These are phyloP conservation scores for Coenonympha arcania DNA, from an alignment of 2,888 invertebrate genomes.

Conservation along the genomic window DNA sequence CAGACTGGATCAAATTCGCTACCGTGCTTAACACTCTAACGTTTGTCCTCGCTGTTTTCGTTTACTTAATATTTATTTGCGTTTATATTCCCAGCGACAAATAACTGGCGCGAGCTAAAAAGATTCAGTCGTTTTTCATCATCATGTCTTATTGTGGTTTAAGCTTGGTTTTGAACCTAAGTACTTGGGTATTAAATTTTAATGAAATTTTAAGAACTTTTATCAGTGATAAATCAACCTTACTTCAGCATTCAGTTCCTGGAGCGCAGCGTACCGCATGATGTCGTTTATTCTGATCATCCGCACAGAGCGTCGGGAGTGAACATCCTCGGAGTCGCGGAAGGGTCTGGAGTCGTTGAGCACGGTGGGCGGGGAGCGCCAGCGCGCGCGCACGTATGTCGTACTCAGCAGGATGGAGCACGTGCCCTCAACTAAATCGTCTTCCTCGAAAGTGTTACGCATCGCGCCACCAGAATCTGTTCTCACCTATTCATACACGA, in stretches of 20 bases:
- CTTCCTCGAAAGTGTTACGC: constrained; percentile 58
- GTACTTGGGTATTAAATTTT: too few relatives aligned
- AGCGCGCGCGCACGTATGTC: constrained; percentile 55
- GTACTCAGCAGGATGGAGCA: constrained; percentile 48
- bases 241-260: constrained; percentile 61
- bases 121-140: too few relatives aligned
- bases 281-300: constrained; percentile 64
- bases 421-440: constrained; percentile 47
- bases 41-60: constrained; percentile 45
- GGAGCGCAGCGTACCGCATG: constrained; percentile 52
- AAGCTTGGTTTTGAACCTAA: too few relatives aligned
- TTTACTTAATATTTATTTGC: constrained; percentile 52
- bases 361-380: constrained; percentile 63
- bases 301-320: constrained; percentile 39
- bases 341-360: constrained; percentile 57
- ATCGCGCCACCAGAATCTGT: constrained; percentile 56
- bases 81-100: constrained; percentile 52
- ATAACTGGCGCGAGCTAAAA: background rate
- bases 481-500: constrained; percentile 41
- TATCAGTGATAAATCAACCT: constrained; percentile 20
- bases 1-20: constrained; percentile 62
- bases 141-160: too few relatives aligned
- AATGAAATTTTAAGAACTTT: background rate
- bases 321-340: constrained; percentile 34
- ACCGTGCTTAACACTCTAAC: constrained; percentile 54